Evolutionary conservation across 2,797 vertebrate species (phyloP), one percentile per base, ranked within the genome.

Genomic region (Oreochromis mossambicus): DNA sequence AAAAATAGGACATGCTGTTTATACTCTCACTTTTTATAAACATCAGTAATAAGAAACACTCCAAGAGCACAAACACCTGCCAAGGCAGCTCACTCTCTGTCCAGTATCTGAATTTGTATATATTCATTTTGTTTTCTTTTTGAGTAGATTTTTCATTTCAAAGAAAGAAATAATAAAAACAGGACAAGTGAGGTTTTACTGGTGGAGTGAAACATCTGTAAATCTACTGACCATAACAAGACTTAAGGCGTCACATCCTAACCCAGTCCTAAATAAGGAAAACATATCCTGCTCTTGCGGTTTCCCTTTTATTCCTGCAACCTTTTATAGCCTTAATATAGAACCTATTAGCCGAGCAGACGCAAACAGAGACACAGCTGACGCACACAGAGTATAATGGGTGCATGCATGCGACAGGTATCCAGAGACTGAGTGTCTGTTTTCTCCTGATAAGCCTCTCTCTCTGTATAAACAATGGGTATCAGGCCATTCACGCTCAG

Each of bases 401-500:
- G 61, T 10, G 11, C 82, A 51, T 41, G 14, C 52, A 21, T 38
- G 85, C 70, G 36, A 12, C 58, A 21, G 38, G 1, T 10, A 15
- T 26, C 79, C 77, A 79, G 17, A 75, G 48, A 77, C 21, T 46
- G n/a, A 41, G 78, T 1, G 73, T 13, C 38, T 51, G 83, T 78
- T 79, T 38, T 79, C 78, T 81, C 61, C 82, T 83, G 83, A 86
- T 86, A 87, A 84, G 77, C 79, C 48, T 77, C 32, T 77, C 51
- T 84, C 61, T 43, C 24, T 73, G 29, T 73, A 89, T 51, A 29
- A 36, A 94, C 88, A 93, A 93, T 91, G 82, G 55, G 75, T 93
- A 17, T 89, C 92, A 94, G 77, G 68, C 83, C 19, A 84, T 83
- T 56, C 88, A 81, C 6, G 54, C 92, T 88, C 89, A 68, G 83